Percentiles rank a stretch among this genome's conserved stretches.
These are phyloP conservation scores for Zootermopsis nevadensis DNA, from an alignment of 2,888 invertebrate genomes.

Conservation along the genomic window DNA sequence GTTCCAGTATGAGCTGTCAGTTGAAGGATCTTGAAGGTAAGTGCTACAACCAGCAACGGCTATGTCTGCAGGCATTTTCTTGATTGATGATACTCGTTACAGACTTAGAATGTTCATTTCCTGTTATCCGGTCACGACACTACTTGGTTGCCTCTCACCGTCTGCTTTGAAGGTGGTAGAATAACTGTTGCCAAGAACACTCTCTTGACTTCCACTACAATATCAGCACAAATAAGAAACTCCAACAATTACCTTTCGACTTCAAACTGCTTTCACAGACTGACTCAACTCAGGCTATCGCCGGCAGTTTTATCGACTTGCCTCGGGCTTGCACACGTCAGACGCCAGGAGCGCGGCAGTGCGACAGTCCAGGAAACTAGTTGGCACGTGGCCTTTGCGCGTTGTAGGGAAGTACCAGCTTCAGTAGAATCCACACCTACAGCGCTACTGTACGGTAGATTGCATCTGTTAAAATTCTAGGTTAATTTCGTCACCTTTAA, in stretches of 20 bases:
- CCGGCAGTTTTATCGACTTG: conserved; percentile 10
- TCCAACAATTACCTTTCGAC: neutral
- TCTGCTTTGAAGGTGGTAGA: neutral
- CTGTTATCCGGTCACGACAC: neutral
- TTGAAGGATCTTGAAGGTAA: conserved; percentile 55
- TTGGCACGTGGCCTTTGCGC: conserved; percentile 14
- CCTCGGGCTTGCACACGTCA: neutral
- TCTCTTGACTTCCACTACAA: neutral
- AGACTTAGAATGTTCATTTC: neutral
- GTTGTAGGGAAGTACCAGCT: conserved; percentile 24
- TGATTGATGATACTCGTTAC: no score
- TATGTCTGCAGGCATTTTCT: conserved; percentile 64
- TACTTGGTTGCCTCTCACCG: neutral
- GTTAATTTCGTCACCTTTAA: no score
- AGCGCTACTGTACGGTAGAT: conserved; percentile 39
- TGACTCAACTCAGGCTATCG: neutral
- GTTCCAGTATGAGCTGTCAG: conserved; percentile 64
- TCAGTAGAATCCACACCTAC: conserved; percentile 56
- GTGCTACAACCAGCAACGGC: conserved; percentile 58
- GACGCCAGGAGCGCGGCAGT: neutral
- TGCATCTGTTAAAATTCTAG: neutral
- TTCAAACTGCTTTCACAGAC: neutral
- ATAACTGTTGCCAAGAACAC: neutral
- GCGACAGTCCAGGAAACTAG: conserved; percentile 8
- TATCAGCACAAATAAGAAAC: neutral